Percentiles rank a stretch among this genome's conserved stretches.
phyloP scores from a whole-genome alignment of 2,888 invertebrate genomes.

The Exephanes ischioxanthus region DNA sequence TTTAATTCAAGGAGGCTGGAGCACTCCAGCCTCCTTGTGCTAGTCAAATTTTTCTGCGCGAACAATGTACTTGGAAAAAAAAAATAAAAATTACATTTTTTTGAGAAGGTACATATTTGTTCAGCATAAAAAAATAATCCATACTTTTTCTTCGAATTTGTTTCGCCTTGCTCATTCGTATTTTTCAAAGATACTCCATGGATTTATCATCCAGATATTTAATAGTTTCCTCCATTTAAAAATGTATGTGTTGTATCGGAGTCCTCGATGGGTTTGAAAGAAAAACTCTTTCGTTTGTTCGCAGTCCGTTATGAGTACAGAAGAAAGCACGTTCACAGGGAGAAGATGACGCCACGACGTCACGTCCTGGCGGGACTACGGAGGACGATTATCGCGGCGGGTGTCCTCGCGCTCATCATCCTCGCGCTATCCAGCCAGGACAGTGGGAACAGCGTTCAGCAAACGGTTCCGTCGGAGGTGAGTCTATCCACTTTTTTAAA shows the following conservation, averaged over 20 bases:
- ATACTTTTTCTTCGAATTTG: too few relatives aligned
- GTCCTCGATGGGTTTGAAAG: neutral
- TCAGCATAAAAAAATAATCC: too few relatives aligned
- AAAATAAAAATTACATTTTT: too few relatives aligned
- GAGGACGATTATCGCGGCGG: slow-evolving; percentile 80
- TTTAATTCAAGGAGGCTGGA: too few relatives aligned
- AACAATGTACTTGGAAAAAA: too few relatives aligned
- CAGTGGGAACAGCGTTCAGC: slow-evolving; percentile 76
- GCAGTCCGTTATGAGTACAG: slow-evolving; percentile 84
- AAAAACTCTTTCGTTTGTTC: slow-evolving; percentile 49
- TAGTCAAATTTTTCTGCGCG: too few relatives aligned
- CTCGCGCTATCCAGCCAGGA: slow-evolving; percentile 82
- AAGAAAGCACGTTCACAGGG: slow-evolving; percentile 79
- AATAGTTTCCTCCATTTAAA: too few relatives aligned
- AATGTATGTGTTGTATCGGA: neutral
- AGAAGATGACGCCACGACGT: slow-evolving; percentile 84
- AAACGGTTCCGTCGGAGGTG: slow-evolving; percentile 78
- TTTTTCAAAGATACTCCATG: too few relatives aligned
- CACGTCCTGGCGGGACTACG: slow-evolving; percentile 82
- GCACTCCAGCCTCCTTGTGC: too few relatives aligned
- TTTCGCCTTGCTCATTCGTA: too few relatives aligned
- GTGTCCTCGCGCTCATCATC: slow-evolving; percentile 80
- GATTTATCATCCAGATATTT: too few relatives aligned
- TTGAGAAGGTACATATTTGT: too few relatives aligned
- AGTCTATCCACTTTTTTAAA: slow-evolving; percentile 59